phyloP scores from a whole-genome alignment of 2,888 invertebrate species.

The Cantharis rufa region DNA sequence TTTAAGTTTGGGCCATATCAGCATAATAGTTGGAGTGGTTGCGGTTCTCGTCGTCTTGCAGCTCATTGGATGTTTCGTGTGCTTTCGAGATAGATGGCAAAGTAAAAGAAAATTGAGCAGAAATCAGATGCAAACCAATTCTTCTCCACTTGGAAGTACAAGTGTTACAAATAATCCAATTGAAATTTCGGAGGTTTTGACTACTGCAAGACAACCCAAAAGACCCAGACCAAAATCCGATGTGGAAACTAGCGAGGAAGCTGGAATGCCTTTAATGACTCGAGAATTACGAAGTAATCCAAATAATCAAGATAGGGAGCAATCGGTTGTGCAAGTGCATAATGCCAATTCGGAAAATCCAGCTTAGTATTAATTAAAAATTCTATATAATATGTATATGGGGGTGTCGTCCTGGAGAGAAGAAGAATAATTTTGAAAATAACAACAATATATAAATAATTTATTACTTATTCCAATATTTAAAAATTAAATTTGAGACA shows the following conservation, averaged over 20 bases:
- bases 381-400: no score
- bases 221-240: neutral
- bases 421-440: no score
- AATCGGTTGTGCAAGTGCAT: conserved; percentile 1
- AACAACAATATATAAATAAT: no score
- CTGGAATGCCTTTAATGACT: neutral
- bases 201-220: conserved; percentile 3
- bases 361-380: neutral
- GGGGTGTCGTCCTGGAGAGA: no score
- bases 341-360: neutral
- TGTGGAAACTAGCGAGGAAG: neutral
- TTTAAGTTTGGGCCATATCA: conserved; percentile 1
- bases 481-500: neutral
- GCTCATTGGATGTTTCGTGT: conserved; percentile 9
- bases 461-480: no score
- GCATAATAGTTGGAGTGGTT: conserved; percentile 12
- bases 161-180: neutral
- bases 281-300: neutral
- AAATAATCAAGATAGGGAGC: neutral
- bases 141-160: neutral
- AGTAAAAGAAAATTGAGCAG: conserved; percentile 8
- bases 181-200: conserved; percentile 7
- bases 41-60: conserved; percentile 8
- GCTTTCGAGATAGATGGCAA: conserved; percentile 14
- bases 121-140: neutral